Base-by-base conservation (phyloP, 2,888 invertebrate species). In the Perithous albicinctus region DNA sequence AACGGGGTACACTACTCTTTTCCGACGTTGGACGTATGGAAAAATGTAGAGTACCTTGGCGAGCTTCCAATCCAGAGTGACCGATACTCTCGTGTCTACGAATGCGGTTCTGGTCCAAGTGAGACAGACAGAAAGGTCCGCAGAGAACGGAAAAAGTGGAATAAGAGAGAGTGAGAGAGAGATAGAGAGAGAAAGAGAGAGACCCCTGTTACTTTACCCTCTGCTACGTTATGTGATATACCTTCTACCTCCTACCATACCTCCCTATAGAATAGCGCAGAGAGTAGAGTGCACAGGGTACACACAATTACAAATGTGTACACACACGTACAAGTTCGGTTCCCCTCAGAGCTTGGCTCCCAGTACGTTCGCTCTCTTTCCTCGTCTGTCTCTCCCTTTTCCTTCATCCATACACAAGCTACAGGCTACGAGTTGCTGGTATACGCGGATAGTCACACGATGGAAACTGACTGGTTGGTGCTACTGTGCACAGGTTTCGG, bases 1-100 rank as follows among this genome's bases (percentile, higher is more conserved):
- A 20, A 7, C 32, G 32, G 15, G 2, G 2, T n/a, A n/a, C n/a
- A n/a, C 15, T 48, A 66, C 64, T 59, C 69, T 67, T 43, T 67
- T 63, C 63, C 75, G 72, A 82, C 75, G 75, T 82, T 46, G 79
- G 82, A 75, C 78, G 75, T 75, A 79, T 82, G 82, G 78, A 82
- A 82, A 81, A 82, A 82, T 82, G 78, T 79, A 61, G 82, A 82
- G 82, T 82, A 79, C 79, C 78, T 82, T 82, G 82, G 82, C 82
- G 66, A 78, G 75, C 66, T 82, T 82, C 82, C 82, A 82, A 82
- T 82, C 59, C 82, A 32, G 56, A 82, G 78, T 82, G 82, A 82
- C 82, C 82, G 82, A 82, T 82, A 79, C 78, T 82, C 81, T 82
- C 81, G 79, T 79, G 78, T 79, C 75, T 76, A 61, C 70, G 82